Evolutionary conservation across 2,888 invertebrate genomes (phyloP).

Genomic region (Cheilosia vernalis): DNA sequence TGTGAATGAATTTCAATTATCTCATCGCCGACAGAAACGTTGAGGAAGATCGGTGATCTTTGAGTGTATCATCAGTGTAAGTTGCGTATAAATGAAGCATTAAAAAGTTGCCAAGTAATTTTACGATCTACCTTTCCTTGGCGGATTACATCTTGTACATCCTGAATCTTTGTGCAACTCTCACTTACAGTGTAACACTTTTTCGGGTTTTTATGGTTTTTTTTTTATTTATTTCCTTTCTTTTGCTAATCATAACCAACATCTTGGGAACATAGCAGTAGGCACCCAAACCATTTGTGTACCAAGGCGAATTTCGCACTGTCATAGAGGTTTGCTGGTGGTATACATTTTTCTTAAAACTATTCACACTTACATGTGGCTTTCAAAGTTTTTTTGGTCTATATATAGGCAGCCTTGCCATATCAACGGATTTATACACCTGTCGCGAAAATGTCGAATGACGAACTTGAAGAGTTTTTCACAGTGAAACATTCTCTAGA

Average conservation of each 20-base stretch:
- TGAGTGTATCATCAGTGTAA: neutral
- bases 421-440: too few relatives aligned
- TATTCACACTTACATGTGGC: too few relatives aligned
- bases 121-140: neutral
- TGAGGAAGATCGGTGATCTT: neutral
- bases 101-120: conserved; percentile 17
- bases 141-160: neutral
- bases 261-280: neutral
- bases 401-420: too few relatives aligned
- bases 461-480: too few relatives aligned
- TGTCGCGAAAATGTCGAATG: too few relatives aligned
- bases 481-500: too few relatives aligned
- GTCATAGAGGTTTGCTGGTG: too few relatives aligned
- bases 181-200: conserved; percentile 18
- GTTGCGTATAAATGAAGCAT: conserved; percentile 4
- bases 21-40: conserved; percentile 42
- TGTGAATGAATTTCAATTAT: conserved; percentile 66
- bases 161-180: neutral
- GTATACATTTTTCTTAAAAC: too few relatives aligned
- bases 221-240: conserved; percentile 2
- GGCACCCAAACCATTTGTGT: neutral
- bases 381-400: too few relatives aligned
- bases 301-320: too few relatives aligned
- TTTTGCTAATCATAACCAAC: neutral
- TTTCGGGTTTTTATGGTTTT: neutral